These are phyloP conservation scores for Zaprionus tsacasi DNA, from an alignment of 1,140 invertebrate species.

Conservation along the genomic window DNA sequence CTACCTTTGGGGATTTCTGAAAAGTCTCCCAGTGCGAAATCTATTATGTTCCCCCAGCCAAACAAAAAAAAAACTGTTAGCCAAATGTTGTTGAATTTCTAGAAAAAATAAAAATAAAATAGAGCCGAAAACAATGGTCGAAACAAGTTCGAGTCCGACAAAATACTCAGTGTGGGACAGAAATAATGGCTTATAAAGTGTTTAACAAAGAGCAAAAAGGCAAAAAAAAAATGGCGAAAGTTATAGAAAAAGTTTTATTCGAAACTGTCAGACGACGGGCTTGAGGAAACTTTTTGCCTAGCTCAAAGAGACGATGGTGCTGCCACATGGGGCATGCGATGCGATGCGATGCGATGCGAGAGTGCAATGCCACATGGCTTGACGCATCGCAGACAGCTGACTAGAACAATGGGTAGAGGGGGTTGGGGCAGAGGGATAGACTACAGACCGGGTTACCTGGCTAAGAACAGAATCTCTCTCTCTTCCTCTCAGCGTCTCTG, in stretches of 20 bases:
- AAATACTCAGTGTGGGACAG: conserved; percentile 42
- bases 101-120: neutral
- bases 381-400: conserved; percentile 37
- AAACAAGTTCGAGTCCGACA: conserved; percentile 38
- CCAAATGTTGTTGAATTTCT: conserved; percentile 26
- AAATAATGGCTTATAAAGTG: conserved; percentile 65
- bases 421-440: conserved; percentile 15
- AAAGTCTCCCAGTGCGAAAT: conserved; percentile 6
- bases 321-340: conserved; percentile 9
- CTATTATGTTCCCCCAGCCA: neutral
- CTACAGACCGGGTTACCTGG: conserved; percentile 5
- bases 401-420: conserved; percentile 33
- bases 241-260: conserved; percentile 49
- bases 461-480: conserved; percentile 30
- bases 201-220: conserved; percentile 54
- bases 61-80: neutral
- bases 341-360: conserved; percentile 19
- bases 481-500: conserved; percentile 9
- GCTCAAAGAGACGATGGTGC: conserved; percentile 9
- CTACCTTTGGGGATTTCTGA: conserved; percentile 3
- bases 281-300: conserved; percentile 15
- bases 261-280: conserved; percentile 51
- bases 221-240: conserved; percentile 19
- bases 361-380: conserved; percentile 60
- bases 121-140: conserved; percentile 25